A percentile compares a stretch with the other conserved stretches of the same genome.
These are phyloP conservation scores for Drosophila helvetica DNA, from an alignment of 2,888 invertebrate species.

Conservation along the genomic window DNA sequence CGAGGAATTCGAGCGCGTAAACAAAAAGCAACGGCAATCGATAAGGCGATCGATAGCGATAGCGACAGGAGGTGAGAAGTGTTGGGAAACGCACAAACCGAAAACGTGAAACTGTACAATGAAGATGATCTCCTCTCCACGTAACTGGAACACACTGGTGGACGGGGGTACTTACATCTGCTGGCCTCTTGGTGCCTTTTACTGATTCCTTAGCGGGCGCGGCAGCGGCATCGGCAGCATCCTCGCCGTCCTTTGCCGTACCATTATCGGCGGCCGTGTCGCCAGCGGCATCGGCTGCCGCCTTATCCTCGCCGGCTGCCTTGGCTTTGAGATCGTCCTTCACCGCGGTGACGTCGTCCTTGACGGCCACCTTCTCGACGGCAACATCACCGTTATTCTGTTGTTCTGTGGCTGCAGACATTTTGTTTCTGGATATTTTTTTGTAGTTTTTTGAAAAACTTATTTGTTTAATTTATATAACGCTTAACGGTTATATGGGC, in stretches of 20 bases:
- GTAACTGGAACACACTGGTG: conserved; percentile 50
- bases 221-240: conserved; percentile 77
- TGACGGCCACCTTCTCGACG: conserved; percentile 88
- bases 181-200: conserved; percentile 92
- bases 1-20: conserved; percentile 51
- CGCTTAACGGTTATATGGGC: conserved; percentile 64
- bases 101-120: conserved; percentile 2
- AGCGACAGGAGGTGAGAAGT: conserved; percentile 8
- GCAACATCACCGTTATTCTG: conserved; percentile 89
- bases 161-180: conserved; percentile 88
- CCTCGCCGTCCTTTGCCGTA: conserved; percentile 69
- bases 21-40: conserved; percentile 55
- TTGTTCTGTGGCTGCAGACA: conserved; percentile 90
- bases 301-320: conserved; percentile 76
- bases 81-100: not conserved
- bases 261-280: conserved; percentile 81
- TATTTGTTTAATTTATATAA: conserved; percentile 73
- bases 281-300: conserved; percentile 67
- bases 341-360: conserved; percentile 77
- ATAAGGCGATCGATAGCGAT: conserved; percentile 59
- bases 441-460: conserved; percentile 44
- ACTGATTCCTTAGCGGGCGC: conserved; percentile 88
- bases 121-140: not conserved
- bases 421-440: conserved; percentile 80
- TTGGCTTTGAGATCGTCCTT: conserved; percentile 84